Conservation (phyloP, 2,113 vertebrate genomes). For the Bathybates hornii region DNA sequence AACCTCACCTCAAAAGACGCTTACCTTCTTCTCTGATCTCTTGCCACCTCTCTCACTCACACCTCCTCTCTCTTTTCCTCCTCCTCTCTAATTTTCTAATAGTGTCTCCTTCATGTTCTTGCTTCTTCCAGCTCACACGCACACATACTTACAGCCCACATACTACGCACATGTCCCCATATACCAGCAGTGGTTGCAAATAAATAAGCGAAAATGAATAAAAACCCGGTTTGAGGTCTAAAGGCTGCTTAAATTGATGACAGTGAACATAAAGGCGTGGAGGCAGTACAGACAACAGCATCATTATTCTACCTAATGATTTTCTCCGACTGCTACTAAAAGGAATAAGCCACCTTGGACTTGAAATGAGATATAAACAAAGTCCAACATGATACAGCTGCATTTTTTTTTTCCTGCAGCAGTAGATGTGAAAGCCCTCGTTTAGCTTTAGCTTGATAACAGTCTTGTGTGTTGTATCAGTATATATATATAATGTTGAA, state of each 20-base stretch:
- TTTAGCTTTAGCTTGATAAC: not conserved
- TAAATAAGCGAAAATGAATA: constrained; percentile 45
- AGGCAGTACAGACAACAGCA: constrained; percentile 32
- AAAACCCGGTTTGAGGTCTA: constrained; percentile 30
- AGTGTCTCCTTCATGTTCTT: not conserved
- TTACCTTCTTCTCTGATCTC: constrained; percentile 5
- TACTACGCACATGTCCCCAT: not conserved
- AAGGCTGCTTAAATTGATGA: constrained; percentile 50
- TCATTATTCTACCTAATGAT: constrained; percentile 71
- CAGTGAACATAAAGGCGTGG: constrained; percentile 37
- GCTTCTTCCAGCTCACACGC: not conserved
- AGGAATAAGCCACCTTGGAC: constrained; percentile 45
- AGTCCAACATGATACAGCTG: constrained; percentile 42
- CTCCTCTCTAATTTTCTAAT: not conserved
- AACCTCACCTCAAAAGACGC: not conserved
- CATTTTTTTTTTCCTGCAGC: constrained; percentile 15
- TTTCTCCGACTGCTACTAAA: constrained; percentile 33
- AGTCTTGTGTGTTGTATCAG: not conserved
- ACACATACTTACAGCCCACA: not conserved
- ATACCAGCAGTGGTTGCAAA: not conserved
- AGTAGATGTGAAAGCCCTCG: not conserved
- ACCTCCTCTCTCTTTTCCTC: not conserved
- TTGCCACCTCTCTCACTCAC: not conserved
- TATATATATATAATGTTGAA: not conserved
- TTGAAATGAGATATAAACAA: constrained; percentile 65